Evolutionary conservation across 2,113 vertebrate species (phyloP).

Genomic region (Falco punctatus): DNA sequence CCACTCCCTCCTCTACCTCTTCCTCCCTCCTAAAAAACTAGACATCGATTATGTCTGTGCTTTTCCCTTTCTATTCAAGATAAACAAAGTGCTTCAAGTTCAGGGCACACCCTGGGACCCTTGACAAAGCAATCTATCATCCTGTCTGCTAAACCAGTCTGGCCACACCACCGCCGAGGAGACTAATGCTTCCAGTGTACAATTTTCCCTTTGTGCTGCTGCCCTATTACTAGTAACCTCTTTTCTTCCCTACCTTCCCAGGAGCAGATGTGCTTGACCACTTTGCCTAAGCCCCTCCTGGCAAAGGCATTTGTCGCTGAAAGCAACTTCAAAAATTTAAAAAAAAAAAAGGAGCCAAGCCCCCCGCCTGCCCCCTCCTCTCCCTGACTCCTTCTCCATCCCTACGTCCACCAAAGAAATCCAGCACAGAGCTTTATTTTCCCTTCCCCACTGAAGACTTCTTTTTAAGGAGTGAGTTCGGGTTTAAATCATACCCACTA

Average conservation of each 20-base stretch:
- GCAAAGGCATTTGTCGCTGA: constrained; percentile 74
- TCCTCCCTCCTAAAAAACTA: constrained; percentile 86
- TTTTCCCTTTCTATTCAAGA: constrained; percentile 97
- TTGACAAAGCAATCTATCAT: constrained; percentile 99
- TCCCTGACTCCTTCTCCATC: not conserved
- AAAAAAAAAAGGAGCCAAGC: not conserved
- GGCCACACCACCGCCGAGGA: constrained; percentile 83
- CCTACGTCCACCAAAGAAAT: constrained; percentile 24
- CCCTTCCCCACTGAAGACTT: constrained; percentile 48
- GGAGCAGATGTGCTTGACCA: constrained; percentile 87
- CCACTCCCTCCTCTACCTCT: constrained; percentile 80
- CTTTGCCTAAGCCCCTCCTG: constrained; percentile 79
- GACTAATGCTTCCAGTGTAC: constrained; percentile 83
- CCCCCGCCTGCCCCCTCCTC: not conserved
- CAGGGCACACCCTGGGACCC: constrained; percentile 99
- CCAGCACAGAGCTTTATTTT: not conserved
- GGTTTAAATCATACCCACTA: constrained; percentile 78
- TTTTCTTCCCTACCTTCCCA: constrained; percentile 82
- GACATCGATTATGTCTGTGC: constrained; percentile 88
- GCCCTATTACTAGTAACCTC: constrained; percentile 82
- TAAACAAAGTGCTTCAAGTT: constrained; percentile 99
- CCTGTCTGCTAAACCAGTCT: constrained; percentile 94
- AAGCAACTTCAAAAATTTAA: constrained; percentile 38
- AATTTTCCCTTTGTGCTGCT: constrained; percentile 88
- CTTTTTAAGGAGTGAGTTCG: constrained; percentile 65